A percentile compares a stretch with the other conserved stretches of the same genome.
Evolutionary conservation across 2,113 vertebrate species (phyloP).

Genomic region (Hypomesus transpacificus): DNA sequence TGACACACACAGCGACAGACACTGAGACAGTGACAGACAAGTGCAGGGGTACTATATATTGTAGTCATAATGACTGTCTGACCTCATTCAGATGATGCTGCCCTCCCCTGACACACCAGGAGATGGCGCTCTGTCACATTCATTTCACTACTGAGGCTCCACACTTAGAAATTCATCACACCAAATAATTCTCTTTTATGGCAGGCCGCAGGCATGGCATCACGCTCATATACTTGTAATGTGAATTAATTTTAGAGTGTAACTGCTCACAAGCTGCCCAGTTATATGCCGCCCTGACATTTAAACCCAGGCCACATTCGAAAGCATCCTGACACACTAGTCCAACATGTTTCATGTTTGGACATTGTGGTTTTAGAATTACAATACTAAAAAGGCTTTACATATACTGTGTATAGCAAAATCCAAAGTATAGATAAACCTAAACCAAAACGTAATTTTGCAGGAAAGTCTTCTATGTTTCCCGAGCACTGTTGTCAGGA

Average conservation of each 20-base stretch:
- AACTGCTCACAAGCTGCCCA: constrained; percentile 24
- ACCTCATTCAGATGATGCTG: background rate
- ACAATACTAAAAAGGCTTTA: too few species aligned
- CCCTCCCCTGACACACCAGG: constrained; percentile 38
- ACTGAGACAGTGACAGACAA: background rate
- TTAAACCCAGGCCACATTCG: background rate
- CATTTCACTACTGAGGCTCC: constrained; percentile 9
- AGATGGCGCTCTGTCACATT: constrained; percentile 43
- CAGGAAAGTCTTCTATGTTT: too few species aligned
- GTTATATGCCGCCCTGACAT: constrained; percentile 47
- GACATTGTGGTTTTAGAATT: too few species aligned
- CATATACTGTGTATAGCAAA: too few species aligned
- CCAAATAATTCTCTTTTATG: background rate
- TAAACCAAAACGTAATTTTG: too few species aligned
- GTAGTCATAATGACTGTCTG: constrained; percentile 30
- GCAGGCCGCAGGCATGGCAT: background rate
- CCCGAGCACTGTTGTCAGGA: too few species aligned
- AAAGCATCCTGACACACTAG: background rate
- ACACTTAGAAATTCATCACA: constrained; percentile 20
- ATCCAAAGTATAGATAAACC: too few species aligned
- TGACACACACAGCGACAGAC: too few species aligned
- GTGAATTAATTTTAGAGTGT: too few species aligned
- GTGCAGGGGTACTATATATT: background rate
- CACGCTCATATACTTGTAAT: background rate
- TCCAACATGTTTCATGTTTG: too few species aligned